These are phyloP conservation scores for Drosophila koepferae DNA, from an alignment of 2,888 invertebrate genomes.

Conservation along the genomic window DNA sequence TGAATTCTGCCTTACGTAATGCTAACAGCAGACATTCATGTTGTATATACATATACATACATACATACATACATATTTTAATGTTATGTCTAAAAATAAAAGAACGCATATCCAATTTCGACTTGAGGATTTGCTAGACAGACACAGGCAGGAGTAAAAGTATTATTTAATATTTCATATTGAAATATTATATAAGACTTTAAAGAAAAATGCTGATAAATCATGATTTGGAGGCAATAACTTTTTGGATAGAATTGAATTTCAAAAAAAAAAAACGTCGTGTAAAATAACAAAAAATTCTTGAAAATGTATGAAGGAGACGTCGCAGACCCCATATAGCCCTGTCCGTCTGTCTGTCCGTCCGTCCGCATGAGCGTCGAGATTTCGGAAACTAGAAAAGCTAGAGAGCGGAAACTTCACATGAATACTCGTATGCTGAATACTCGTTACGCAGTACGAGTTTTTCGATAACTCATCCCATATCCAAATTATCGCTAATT, in stretches of 20 bases:
- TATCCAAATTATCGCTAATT: too few relatives aligned
- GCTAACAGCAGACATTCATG: background rate
- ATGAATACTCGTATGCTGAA: too few relatives aligned
- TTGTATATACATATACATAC: background rate
- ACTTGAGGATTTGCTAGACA: background rate
- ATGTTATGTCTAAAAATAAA: conserved; percentile 2
- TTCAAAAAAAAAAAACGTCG: background rate
- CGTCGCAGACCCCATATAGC: too few relatives aligned
- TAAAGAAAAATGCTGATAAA: background rate
- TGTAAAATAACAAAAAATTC: too few relatives aligned
- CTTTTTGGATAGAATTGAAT: background rate
- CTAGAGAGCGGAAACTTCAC: too few relatives aligned
- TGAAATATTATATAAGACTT: background rate
- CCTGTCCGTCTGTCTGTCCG: too few relatives aligned
- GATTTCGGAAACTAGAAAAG: too few relatives aligned
- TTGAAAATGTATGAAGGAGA: too few relatives aligned
- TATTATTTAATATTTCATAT: conserved; percentile 5
- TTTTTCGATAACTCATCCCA: too few relatives aligned
- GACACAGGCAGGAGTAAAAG: background rate
- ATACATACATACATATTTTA: background rate
- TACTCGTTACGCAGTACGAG: too few relatives aligned
- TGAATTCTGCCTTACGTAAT: conserved; percentile 6
- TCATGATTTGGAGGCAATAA: background rate
- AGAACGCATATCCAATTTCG: background rate
- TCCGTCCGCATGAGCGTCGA: too few relatives aligned